phyloP scores from a whole-genome alignment of 2,888 invertebrate species.

The Lordiphosa fenestrarum region DNA sequence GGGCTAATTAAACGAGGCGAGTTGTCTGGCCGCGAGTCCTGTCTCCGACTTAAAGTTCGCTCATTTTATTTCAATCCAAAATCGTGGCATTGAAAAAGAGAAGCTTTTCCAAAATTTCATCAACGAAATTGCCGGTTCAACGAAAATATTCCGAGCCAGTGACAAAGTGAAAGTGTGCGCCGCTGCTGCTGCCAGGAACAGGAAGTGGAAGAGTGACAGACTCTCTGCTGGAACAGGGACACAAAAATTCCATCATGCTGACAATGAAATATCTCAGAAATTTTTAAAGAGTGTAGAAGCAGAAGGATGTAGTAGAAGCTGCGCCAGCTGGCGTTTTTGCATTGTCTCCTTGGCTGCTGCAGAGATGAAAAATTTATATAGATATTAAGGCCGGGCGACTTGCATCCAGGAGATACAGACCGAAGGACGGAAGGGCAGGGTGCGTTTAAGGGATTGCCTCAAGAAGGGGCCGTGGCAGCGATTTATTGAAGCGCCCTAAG shows the following conservation, averaged over 20 bases:
- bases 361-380: conserved; percentile 58
- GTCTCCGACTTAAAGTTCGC: conserved; percentile 24
- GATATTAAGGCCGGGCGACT: conserved; percentile 52
- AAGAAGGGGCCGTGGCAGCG: conserved; percentile 25
- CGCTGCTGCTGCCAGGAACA: conserved; percentile 2
- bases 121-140: conserved; percentile 31
- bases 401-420: conserved; percentile 40
- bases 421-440: not conserved
- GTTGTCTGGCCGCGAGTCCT: conserved; percentile 4
- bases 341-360: conserved; percentile 36
- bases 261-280: conserved; percentile 52
- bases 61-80: not conserved
- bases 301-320: not conserved
- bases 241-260: conserved; percentile 56
- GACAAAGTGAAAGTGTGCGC: conserved; percentile 57
- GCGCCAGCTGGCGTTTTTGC: conserved; percentile 37
- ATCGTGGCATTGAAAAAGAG: conserved; percentile 26
- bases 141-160: conserved; percentile 30
- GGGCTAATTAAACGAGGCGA: conserved; percentile 52
- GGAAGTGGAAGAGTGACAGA: conserved; percentile 14
- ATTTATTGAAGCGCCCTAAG: conserved; percentile 39
- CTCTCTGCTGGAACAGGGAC: conserved; percentile 15
- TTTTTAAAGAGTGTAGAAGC: conserved; percentile 9
- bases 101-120: conserved; percentile 26
- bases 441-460: conserved; percentile 49